Conservation (phyloP, 2,113 vertebrate species). For the Urocolius indicus region DNA sequence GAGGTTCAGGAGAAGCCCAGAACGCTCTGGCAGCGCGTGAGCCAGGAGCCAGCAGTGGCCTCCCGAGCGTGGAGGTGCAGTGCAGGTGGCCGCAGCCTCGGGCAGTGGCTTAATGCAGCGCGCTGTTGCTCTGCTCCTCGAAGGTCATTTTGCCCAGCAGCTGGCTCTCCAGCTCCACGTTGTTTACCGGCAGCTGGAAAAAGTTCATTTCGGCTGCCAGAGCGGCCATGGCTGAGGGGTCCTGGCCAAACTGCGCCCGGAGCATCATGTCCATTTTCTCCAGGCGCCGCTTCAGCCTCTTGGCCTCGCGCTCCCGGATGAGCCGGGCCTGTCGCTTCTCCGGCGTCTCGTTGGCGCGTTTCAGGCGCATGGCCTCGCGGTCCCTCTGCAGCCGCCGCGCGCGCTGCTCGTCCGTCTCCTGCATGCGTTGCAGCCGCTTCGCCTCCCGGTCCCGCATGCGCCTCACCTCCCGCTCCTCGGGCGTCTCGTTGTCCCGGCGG, state of each 20-base stretch:
- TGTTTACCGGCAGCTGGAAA: conserved; percentile 87
- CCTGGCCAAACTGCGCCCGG: conserved; percentile 95
- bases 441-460: conserved; percentile 93
- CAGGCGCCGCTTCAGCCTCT: conserved; percentile 91
- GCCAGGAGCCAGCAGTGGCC: background rate
- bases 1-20: conserved; percentile 17
- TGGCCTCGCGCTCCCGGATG: conserved; percentile 93
- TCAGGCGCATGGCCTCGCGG: conserved; percentile 94
- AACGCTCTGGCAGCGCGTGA: background rate
- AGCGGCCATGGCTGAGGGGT: conserved; percentile 94
- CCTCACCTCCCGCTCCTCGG: conserved; percentile 89
- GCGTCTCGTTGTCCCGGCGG: conserved; percentile 91
- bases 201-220: conserved; percentile 97
- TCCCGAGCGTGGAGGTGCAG: background rate
- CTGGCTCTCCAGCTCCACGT: conserved; percentile 89
- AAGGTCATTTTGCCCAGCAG: conserved; percentile 85
- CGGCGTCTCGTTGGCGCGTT: conserved; percentile 93
- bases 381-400: conserved; percentile 91
- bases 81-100: background rate
- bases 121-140: conserved; percentile 77
- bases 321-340: conserved; percentile 95
- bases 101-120: conserved; percentile 64
- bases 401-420: conserved; percentile 93
- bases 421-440: conserved; percentile 95
- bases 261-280: conserved; percentile 98